phyloP scores from a whole-genome alignment of 1,140 invertebrate species.

The Zaprionus nigranus region DNA sequence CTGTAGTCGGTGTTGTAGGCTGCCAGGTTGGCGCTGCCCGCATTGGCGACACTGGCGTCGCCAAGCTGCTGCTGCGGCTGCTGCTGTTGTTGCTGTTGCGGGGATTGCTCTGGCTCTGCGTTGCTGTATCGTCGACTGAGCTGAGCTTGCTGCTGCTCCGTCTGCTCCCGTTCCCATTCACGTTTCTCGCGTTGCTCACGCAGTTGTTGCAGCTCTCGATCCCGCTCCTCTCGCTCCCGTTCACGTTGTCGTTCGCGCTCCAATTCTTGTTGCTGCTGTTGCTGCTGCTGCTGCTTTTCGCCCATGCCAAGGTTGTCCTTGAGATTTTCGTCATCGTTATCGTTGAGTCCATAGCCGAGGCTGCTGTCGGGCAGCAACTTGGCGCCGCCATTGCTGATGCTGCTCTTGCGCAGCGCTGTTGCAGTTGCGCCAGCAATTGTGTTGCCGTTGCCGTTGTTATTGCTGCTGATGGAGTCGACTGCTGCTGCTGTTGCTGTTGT shows the following conservation, averaged over 20 bases:
- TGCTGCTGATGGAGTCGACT: constrained; percentile 12
- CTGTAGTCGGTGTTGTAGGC: constrained; percentile 80
- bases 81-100: constrained; percentile 12
- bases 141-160: constrained; percentile 55
- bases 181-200: constrained; percentile 57
- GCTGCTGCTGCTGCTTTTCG: constrained; percentile 73
- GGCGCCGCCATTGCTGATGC: constrained; percentile 48
- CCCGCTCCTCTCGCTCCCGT: constrained; percentile 59
- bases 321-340: constrained; percentile 84
- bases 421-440: constrained; percentile 31
- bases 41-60: constrained; percentile 47
- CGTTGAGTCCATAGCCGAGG: constrained; percentile 69
- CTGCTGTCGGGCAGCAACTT: constrained; percentile 41
- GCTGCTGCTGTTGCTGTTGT: constrained; percentile 31
- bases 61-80: constrained; percentile 38
- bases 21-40: constrained; percentile 61
- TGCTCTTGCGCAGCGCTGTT: constrained; percentile 54
- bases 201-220: constrained; percentile 60
- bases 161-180: constrained; percentile 55
- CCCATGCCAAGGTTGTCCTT: constrained; percentile 83
- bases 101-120: constrained; percentile 35
- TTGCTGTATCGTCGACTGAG: constrained; percentile 45
- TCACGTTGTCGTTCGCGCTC: constrained; percentile 47
- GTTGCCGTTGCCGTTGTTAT: constrained; percentile 38
- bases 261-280: constrained; percentile 35